These are phyloP conservation scores for Fistularia tabacaria DNA, from an alignment of 2,797 vertebrate genomes.

Conservation along the genomic window DNA sequence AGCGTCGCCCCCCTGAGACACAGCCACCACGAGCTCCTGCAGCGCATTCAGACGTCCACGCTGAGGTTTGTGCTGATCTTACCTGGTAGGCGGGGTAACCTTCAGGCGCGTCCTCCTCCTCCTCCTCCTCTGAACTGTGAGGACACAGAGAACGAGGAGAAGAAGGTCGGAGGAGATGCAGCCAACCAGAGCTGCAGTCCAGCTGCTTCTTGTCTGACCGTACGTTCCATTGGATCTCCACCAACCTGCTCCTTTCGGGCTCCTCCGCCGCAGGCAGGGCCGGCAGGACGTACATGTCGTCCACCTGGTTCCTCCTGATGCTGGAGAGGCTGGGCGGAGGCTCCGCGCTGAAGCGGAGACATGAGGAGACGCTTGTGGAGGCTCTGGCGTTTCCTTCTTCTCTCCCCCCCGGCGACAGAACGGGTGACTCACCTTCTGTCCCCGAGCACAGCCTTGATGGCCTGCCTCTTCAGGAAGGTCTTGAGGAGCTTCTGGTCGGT, in stretches of 20 bases:
- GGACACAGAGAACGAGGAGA: neutral
- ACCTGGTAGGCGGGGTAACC: constrained; percentile 80
- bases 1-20: constrained; percentile 78
- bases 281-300: constrained; percentile 87
- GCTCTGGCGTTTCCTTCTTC: neutral
- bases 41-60: no score
- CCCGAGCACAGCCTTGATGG: constrained; percentile 85
- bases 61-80: constrained; percentile 1
- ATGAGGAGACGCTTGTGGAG: constrained; percentile 1
- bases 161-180: no score
- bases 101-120: constrained; percentile 71
- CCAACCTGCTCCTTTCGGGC: constrained; percentile 82
- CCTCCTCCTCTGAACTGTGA: constrained; percentile 88
- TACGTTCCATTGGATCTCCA: no score
- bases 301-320: constrained; percentile 79
- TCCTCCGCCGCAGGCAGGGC: constrained; percentile 77
- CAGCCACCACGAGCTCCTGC: neutral
- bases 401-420: neutral
- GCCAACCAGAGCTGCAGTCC: no score
- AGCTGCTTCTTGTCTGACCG: no score
- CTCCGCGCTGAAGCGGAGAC: constrained; percentile 72
- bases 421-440: constrained; percentile 62
- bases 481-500: constrained; percentile 90
- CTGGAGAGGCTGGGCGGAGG: constrained; percentile 83
- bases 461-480: constrained; percentile 92